These are phyloP conservation scores for Epinephelus moara DNA, from an alignment of 2,113 vertebrate species.

Conservation along the genomic window DNA sequence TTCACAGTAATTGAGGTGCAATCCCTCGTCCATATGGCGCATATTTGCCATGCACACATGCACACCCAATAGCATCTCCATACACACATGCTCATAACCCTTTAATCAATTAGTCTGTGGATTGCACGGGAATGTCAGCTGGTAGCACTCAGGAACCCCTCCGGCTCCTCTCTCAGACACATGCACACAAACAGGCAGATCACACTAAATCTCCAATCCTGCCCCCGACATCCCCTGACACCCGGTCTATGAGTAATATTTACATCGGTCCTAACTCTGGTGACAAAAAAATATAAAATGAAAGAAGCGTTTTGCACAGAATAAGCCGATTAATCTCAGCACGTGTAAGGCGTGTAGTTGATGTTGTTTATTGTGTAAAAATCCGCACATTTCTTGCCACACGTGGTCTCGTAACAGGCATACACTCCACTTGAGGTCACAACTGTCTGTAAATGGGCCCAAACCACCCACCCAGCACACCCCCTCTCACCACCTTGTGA, in stretches of 20 bases:
- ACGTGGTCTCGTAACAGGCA: slow-evolving; percentile 30
- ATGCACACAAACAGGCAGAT: slow-evolving; percentile 31
- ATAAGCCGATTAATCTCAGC: slow-evolving; percentile 25
- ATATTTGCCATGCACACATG: slow-evolving; percentile 62
- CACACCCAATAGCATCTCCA: slow-evolving; percentile 49
- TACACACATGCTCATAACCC: slow-evolving; percentile 68
- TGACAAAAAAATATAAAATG: neutral
- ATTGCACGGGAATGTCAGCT: slow-evolving; percentile 77
- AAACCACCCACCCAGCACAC: slow-evolving; percentile 50
- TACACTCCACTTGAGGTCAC: slow-evolving; percentile 32
- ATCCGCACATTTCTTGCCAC: slow-evolving; percentile 20
- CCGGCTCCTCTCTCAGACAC: slow-evolving; percentile 27
- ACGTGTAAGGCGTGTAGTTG: neutral
- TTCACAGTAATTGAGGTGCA: slow-evolving; percentile 72
- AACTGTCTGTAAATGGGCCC: slow-evolving; percentile 48
- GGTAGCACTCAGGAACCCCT: slow-evolving; percentile 68
- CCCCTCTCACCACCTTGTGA: slow-evolving; percentile 34
- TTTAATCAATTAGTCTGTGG: slow-evolving; percentile 81
- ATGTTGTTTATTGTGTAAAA: slow-evolving; percentile 28
- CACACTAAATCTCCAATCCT: slow-evolving; percentile 49
- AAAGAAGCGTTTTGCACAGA: slow-evolving; percentile 19
- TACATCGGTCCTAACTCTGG: slow-evolving; percentile 14
- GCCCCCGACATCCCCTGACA: slow-evolving; percentile 24
- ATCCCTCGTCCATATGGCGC: slow-evolving; percentile 74
- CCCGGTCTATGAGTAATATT: slow-evolving; percentile 24